Evolutionary conservation across 2,113 vertebrate genomes (phyloP).

Genomic region (Choloepus hoffmanni): DNA sequence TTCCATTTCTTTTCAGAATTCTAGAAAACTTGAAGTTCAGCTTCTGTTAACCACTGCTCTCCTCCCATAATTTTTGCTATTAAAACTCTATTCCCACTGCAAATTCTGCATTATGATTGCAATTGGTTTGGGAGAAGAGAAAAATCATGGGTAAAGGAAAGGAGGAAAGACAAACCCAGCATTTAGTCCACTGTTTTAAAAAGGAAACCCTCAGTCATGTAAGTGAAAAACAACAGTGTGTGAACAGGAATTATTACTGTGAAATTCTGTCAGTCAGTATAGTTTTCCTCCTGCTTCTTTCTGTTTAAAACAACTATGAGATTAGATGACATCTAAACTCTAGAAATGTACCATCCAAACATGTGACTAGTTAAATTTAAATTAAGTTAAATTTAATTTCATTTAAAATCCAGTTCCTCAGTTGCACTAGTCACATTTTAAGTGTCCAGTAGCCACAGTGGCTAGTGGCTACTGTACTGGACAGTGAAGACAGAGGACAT

Average conservation of each 20-base stretch:
- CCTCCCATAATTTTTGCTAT: neutral
- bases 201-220: neutral
- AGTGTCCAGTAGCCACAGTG: neutral
- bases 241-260: neutral
- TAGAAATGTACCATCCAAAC: neutral
- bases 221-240: neutral
- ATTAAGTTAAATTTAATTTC: neutral
- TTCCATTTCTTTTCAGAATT: neutral
- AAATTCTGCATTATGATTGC: neutral
- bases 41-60: neutral
- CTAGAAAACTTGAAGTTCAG: neutral
- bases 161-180: neutral
- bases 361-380: conserved; percentile 37
- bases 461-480: neutral
- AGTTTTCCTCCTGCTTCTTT: neutral
- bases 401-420: neutral
- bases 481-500: neutral
- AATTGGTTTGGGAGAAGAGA: neutral
- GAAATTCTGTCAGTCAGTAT: neutral
- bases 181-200: neutral
- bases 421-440: neutral
- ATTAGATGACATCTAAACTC: neutral
- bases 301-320: neutral
- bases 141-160: neutral
- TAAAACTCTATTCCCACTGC: neutral